Base-by-base conservation (phyloP, 2,888 invertebrate species). In the Leucoma salicis region DNA sequence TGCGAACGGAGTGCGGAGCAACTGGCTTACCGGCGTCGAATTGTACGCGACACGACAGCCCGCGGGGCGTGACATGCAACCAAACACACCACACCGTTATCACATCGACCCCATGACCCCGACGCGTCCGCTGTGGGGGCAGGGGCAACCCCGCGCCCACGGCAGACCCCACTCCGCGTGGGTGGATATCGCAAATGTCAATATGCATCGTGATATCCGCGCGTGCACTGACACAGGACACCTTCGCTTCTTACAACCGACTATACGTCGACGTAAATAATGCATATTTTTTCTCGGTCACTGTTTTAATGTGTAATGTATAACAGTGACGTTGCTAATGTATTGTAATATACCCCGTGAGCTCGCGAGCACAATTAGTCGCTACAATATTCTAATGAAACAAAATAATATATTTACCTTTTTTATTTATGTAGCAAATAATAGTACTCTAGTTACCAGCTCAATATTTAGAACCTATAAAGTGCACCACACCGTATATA, bases 241-340 rank as follows among this genome's bases (percentile, higher is more conserved):
- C 49, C 49, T 13, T 36, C 45, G 45, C 45, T 35, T 41, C 46
- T 25, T 16, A 31, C 53, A 11, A 54, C 54, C 57, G 62, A 48
- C 49, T 50, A 24, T 31, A 32, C 24, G 47, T 51, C 53, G 44
- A 55, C 70, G 66, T 57, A 46, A 72, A 82, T 82, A 84, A 84
- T 85, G 85, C 84, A 85, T 86, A 83, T 85, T 83, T 84, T 82
- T 78, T 75, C 76, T 57, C 50, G 48, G 49, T 51, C 51, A 48
- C 61, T 52, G 47, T 45, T 39, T n/a, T 32, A 42, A 33, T 46
- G 16, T 47, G 15, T 38, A 38, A 34, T 35, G n/a, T 14, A 40
- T 33, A 13, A 38, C 46, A 42, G 44, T 35, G 39, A 46, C 35
- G 31, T 27, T 25, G n/a, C 25, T 2, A 31, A 2, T n/a, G 28